Evolutionary conservation across 2,888 invertebrate species (phyloP).

Genomic region (Drosophila falleni): DNA sequence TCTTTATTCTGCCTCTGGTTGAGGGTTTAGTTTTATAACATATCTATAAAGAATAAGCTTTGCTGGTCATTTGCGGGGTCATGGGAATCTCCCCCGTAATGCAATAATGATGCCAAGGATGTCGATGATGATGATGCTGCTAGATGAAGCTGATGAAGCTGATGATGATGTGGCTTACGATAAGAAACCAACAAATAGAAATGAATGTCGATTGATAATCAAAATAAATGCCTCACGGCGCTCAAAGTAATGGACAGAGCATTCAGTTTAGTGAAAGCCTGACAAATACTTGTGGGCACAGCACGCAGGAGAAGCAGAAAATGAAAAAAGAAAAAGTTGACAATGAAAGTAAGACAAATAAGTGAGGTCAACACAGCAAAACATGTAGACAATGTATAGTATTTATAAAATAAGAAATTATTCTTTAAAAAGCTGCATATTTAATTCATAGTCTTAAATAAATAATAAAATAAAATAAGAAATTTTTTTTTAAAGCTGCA

Average conservation of each 20-base stretch:
- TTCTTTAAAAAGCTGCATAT: too few species aligned
- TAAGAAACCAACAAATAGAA: conserved; percentile 83
- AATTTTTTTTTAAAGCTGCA: too few species aligned
- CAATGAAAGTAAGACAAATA: conserved; percentile 1
- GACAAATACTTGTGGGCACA: conserved; percentile 38
- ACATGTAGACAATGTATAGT: too few species aligned
- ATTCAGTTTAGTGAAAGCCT: conserved; percentile 32
- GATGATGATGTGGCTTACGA: conserved; percentile 65
- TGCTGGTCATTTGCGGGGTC: conserved; percentile 60
- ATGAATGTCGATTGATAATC: conserved; percentile 85
- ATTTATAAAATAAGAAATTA: too few species aligned
- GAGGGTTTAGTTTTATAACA: conserved; percentile 50
- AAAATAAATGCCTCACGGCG: conserved; percentile 83
- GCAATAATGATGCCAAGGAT: conserved; percentile 10
- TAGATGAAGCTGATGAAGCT: conserved; percentile 7
- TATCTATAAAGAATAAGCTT: conserved; percentile 43
- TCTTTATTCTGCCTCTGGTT: conserved; percentile 20
- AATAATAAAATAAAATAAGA: too few species aligned
- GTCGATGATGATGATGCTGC: conserved; percentile 20
- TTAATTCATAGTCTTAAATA: too few species aligned
- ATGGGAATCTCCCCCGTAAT: conserved; percentile 16
- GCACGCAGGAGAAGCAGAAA: neutral
- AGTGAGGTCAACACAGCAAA: neutral
- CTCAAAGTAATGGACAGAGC: conserved; percentile 10
- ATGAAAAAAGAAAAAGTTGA: neutral